Evolutionary conservation across 2,888 invertebrate genomes (phyloP).

Genomic region (Cataglyphis altisquamis): DNA sequence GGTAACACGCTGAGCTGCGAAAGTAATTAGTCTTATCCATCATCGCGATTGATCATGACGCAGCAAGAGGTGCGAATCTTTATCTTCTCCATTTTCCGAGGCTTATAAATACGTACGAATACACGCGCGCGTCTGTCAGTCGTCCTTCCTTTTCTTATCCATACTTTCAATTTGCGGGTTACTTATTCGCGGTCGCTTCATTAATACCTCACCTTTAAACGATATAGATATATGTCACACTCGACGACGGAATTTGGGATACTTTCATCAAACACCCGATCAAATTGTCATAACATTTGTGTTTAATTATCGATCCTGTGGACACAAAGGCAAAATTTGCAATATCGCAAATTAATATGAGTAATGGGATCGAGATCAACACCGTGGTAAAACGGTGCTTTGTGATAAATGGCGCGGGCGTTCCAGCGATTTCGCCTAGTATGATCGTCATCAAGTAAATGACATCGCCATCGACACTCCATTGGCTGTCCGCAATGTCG

Average conservation of each 20-base stretch:
- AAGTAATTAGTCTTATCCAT: constrained; percentile 52
- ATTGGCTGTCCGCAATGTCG: constrained; percentile 29
- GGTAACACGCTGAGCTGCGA: not conserved
- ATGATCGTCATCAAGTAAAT: constrained; percentile 25
- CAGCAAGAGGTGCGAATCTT: constrained; percentile 24
- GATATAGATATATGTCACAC: constrained; percentile 6
- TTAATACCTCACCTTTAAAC: constrained; percentile 29
- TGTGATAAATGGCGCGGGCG: constrained; percentile 25
- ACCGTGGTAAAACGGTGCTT: constrained; percentile 2
- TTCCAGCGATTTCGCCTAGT: constrained; percentile 24
- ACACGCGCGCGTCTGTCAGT: not conserved
- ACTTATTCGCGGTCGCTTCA: not conserved
- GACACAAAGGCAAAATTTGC: not conserved
- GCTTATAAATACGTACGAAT: not conserved
- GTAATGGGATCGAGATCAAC: constrained; percentile 16
- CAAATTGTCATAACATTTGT: not conserved
- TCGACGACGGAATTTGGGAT: not conserved
- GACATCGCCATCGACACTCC: constrained; percentile 12
- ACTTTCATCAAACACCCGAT: not conserved
- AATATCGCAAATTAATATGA: constrained; percentile 20
- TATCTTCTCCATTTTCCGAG: constrained; percentile 27
- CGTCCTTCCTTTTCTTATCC: constrained; percentile 2
- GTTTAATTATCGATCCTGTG: not conserved
- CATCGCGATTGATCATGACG: constrained; percentile 36
- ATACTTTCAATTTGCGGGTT: constrained; percentile 11